These are phyloP conservation scores for Tetramorium parvispinum DNA, from an alignment of 1,140 invertebrate species.

Conservation along the genomic window DNA sequence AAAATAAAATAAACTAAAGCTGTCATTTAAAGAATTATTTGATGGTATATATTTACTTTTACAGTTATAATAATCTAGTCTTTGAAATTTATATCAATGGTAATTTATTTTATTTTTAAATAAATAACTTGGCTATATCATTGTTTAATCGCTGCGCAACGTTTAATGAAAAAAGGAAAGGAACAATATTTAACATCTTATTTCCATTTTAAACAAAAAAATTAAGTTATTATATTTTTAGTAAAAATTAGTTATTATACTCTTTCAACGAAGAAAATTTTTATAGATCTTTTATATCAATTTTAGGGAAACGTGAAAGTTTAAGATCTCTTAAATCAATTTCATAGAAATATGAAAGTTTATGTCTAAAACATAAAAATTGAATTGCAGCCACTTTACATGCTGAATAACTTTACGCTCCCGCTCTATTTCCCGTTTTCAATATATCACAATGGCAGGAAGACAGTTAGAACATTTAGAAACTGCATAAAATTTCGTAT, in stretches of 20 bases:
- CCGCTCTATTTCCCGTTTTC: background rate
- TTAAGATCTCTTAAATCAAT: background rate
- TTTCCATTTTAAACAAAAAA: background rate
- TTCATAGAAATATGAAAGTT: background rate
- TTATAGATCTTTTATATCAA: background rate
- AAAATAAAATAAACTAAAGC: too few relatives aligned
- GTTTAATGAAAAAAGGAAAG: too few relatives aligned
- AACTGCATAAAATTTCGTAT: constrained; percentile 31
- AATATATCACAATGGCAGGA: constrained; percentile 26
- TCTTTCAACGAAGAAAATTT: background rate
- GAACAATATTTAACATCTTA: background rate
- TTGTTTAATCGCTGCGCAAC: too few relatives aligned
- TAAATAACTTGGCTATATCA: too few relatives aligned
- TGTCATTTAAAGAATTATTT: too few relatives aligned
- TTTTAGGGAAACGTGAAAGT: background rate
- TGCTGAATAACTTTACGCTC: background rate
- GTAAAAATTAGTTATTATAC: background rate
- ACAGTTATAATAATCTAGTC: too few relatives aligned
- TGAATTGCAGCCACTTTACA: background rate
- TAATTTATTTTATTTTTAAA: too few relatives aligned
- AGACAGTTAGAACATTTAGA: background rate
- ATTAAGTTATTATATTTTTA: too few relatives aligned
- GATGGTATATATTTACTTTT: too few relatives aligned
- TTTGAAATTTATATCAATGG: too few relatives aligned
- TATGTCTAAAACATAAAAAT: background rate